Conservation (phyloP, 2,888 invertebrate species). For the Drosophila ezoana region DNA sequence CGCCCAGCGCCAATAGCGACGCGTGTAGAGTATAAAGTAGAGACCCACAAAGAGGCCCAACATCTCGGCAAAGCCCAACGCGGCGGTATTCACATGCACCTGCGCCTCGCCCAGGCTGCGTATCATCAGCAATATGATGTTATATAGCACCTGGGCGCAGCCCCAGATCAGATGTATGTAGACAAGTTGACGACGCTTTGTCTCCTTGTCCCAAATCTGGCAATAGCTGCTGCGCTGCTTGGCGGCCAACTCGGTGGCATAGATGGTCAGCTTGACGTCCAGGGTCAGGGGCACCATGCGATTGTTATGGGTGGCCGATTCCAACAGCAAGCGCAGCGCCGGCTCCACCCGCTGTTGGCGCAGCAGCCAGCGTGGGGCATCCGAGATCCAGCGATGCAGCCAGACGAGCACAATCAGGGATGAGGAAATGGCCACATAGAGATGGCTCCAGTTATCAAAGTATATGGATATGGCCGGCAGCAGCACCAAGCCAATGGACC, state of each 20-base stretch:
- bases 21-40: slow-evolving; percentile 82
- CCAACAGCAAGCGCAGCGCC: slow-evolving; percentile 80
- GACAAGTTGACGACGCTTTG: slow-evolving; percentile 72
- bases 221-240: slow-evolving; percentile 65
- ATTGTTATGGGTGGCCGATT: slow-evolving; percentile 84
- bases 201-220: slow-evolving; percentile 83
- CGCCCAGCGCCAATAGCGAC: slow-evolving; percentile 83
- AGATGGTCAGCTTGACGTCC: slow-evolving; percentile 78
- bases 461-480: slow-evolving; percentile 84
- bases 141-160: slow-evolving; percentile 82
- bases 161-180: slow-evolving; percentile 83
- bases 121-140: slow-evolving; percentile 84
- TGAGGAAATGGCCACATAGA: slow-evolving; percentile 85
- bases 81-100: slow-evolving; percentile 83
- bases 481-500: slow-evolving; percentile 85
- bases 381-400: slow-evolving; percentile 84
- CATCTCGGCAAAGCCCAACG: slow-evolving; percentile 84
- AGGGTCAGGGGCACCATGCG: slow-evolving; percentile 83
- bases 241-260: slow-evolving; percentile 62
- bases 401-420: slow-evolving; percentile 83
- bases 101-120: slow-evolving; percentile 83
- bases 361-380: slow-evolving; percentile 85
- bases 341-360: slow-evolving; percentile 79
- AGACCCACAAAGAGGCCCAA: slow-evolving; percentile 83
- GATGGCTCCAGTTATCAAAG: slow-evolving; percentile 84